A percentile compares a stretch with the other conserved stretches of the same genome.
Conservation (phyloP, 2,113 vertebrate genomes). For the Indicator indicator region DNA sequence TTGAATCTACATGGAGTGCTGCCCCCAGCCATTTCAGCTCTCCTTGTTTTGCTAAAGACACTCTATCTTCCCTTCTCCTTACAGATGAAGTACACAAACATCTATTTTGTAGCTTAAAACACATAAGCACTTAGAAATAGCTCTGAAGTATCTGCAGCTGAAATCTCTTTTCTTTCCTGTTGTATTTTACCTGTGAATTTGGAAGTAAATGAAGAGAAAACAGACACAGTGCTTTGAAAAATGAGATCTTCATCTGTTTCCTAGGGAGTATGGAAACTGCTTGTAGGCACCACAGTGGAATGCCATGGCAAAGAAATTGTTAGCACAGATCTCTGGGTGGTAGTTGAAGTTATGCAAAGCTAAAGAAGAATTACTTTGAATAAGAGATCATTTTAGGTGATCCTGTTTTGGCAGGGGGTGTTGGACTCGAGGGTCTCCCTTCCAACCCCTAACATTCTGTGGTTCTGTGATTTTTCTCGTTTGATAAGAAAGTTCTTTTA, state of each 20-base stretch:
- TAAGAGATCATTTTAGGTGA: accelerated
- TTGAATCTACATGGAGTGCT: slow-evolving; percentile 13
- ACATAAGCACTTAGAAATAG: background rate
- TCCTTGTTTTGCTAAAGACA: background rate
- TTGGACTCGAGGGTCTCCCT: too few species aligned
- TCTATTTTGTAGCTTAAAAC: background rate
- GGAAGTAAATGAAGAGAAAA: background rate
- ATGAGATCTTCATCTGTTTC: background rate
- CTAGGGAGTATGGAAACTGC: background rate
- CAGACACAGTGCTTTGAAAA: background rate
- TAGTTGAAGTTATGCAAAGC: background rate
- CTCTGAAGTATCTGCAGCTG: background rate
- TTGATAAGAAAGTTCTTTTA: background rate
- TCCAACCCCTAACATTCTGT: too few species aligned
- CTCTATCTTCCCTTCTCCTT: background rate
- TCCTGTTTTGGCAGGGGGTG: too few species aligned
- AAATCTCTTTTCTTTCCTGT: background rate
- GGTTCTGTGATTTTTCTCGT: background rate
- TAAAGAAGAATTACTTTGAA: background rate
- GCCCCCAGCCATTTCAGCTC: background rate
- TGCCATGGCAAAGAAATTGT: background rate
- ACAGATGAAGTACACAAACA: background rate
- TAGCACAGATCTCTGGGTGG: background rate
- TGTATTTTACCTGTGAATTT: background rate
- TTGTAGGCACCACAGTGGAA: background rate